Evolutionary conservation across 2,113 vertebrate species (phyloP), one percentile per base, ranked within the genome.

Genomic region (Ailurus styani): DNA sequence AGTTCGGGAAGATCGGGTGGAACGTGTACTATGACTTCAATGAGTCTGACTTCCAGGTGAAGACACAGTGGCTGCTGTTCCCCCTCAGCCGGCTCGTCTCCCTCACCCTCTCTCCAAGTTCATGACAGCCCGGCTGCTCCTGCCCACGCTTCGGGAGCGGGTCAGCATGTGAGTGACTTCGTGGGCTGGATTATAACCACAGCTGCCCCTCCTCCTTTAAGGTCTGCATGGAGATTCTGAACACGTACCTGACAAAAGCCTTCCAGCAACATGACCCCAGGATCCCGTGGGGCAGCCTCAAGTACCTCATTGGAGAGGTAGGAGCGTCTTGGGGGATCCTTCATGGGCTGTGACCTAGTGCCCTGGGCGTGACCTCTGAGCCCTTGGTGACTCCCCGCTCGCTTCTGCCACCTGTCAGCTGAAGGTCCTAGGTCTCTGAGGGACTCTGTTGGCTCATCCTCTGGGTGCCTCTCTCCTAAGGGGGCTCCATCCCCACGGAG

Each of bases 1-100:
- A 99, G 97, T 99, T 99, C 10, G 99, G 99, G 90, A 99, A 99
- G 98, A 99, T 99, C 2, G 99, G 99, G 64, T 99, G 99, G 99
- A 99, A 99, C 0, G 99, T 99, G 18, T 98, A 98, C 0, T 99
- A 99, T 0, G 99, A 99, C 98, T 99, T 99, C 98, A 99, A 99
- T 13, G 99, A 99, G 97, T 99, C 99, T 0, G 99, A 99, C 98
- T 99, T 99, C 98, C 99, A 99, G 98, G 99, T 99, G 98, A 92
- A n/a, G 75, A 68, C 7, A 27, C 2, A 78, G n/a, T 25, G 87
- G 84, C 34, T 45, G 34, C 29, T 0, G 1, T 94, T 31, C 2
- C 1, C 3, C 60, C 75, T 3, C 9, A 21, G 25, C 25, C 0
- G 25, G 37, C 68, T 6, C 0, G 7, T 40, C 18, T 15, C 87